These are phyloP conservation scores for Stenoptilia bipunctidactyla DNA, from an alignment of 2,888 invertebrate species.

Conservation along the genomic window DNA sequence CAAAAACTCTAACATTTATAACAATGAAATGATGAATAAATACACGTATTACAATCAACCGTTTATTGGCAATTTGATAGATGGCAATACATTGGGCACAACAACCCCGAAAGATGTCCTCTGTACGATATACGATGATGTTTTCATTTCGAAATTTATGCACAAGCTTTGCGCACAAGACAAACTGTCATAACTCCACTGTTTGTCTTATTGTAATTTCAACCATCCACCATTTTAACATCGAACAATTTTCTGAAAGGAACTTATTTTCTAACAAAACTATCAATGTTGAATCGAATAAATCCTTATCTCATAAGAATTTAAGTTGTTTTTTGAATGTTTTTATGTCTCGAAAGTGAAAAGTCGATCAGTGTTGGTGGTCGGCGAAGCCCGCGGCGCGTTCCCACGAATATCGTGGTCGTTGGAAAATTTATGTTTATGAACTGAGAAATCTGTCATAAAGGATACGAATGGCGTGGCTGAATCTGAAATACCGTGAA, in stretches of 20 bases:
- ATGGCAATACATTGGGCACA: conserved; percentile 12
- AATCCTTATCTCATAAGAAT: conserved; percentile 8
- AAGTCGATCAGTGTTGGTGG: conserved; percentile 62
- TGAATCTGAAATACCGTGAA: conserved; percentile 60
- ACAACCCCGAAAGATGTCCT: conserved; percentile 22
- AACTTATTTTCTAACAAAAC: conserved; percentile 48
- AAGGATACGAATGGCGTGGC: conserved; percentile 56
- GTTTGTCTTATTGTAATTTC: conserved; percentile 21
- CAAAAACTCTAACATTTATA: no score
- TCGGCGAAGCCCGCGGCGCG: conserved; percentile 48
- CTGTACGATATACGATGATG: conserved; percentile 33
- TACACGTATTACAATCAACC: neutral
- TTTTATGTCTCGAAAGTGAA: conserved; percentile 48
- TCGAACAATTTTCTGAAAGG: conserved; percentile 49
- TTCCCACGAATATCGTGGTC: conserved; percentile 64
- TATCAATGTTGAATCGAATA: no score
- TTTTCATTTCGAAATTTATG: conserved; percentile 48
- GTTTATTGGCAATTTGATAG: conserved; percentile 11
- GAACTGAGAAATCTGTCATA: conserved; percentile 68
- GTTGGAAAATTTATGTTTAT: conserved; percentile 68
- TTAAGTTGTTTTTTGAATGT: conserved; percentile 28
- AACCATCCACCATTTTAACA: conserved; percentile 33
- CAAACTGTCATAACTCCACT: conserved; percentile 30
- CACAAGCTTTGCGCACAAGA: conserved; percentile 23
- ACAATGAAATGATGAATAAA: neutral